Percentiles rank a stretch among this genome's conserved stretches.
phyloP scores from a whole-genome alignment of 2,888 invertebrate species.

The Diachrysia chrysitis region DNA sequence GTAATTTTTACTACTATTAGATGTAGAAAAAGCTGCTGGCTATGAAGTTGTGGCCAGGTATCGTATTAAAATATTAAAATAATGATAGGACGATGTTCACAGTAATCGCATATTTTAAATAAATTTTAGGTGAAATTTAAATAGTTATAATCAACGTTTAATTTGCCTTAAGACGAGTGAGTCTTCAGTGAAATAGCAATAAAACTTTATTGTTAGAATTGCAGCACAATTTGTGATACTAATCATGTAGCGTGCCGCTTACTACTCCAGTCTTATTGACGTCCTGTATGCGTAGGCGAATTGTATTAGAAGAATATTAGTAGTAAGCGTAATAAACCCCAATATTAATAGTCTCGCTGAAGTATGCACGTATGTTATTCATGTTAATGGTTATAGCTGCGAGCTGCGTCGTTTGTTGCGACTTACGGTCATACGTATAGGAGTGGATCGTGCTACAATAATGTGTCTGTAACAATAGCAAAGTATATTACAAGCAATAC shows the following conservation, averaged over 20 bases:
- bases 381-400: constrained; percentile 24
- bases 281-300: constrained; percentile 85
- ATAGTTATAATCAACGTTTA: constrained; percentile 76
- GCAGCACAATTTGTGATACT: constrained; percentile 86
- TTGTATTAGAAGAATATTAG: constrained; percentile 86
- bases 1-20: constrained; percentile 76
- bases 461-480: constrained; percentile 47
- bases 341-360: constrained; percentile 67
- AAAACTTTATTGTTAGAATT: constrained; percentile 81
- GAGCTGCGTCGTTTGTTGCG: constrained; percentile 26
- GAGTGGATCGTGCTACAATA: constrained; percentile 33
- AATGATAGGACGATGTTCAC: constrained; percentile 66
- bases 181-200: constrained; percentile 87
- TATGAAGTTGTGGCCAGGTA: constrained; percentile 67
- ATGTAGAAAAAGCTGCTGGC: constrained; percentile 69
- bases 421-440: constrained; percentile 18
- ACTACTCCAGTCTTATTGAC: constrained; percentile 84
- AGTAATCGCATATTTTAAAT: constrained; percentile 64
- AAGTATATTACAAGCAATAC: constrained; percentile 58
- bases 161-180: constrained; percentile 83
- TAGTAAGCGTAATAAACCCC: constrained; percentile 84
- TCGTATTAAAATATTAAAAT: constrained; percentile 60
- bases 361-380: constrained; percentile 55
- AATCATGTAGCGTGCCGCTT: constrained; percentile 84
- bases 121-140: constrained; percentile 59